phyloP scores from a whole-genome alignment of 2,888 invertebrate species.

The Actias luna region DNA sequence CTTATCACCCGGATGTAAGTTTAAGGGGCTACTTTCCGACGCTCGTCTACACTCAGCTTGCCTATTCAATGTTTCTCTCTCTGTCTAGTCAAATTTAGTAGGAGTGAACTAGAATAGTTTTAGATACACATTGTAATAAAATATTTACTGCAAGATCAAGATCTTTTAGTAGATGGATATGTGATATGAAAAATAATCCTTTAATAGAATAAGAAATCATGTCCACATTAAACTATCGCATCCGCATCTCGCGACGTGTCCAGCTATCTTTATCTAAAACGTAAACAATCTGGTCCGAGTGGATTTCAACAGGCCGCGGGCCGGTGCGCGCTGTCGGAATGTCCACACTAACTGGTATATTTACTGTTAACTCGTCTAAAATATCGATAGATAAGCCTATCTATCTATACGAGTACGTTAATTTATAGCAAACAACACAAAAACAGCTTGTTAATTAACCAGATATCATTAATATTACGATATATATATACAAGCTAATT shows the following conservation, averaged over 20 bases:
- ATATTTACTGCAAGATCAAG: no score
- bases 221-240: constrained; percentile 24
- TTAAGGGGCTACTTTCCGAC: no score
- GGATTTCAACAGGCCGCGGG: constrained; percentile 59
- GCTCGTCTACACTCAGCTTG: no score
- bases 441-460: not conserved
- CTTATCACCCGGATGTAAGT: no score
- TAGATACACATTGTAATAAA: no score
- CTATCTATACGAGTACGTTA: not conserved
- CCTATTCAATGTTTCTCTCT: no score
- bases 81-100: no score
- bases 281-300: constrained; percentile 75
- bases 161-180: not conserved
- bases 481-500: not conserved
- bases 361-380: constrained; percentile 50
- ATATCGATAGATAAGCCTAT: constrained; percentile 31
- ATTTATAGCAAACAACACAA: not conserved
- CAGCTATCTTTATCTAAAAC: constrained; percentile 74
- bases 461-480: no score
- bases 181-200: not conserved
- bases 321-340: constrained; percentile 28
- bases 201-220: constrained; percentile 16
- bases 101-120: no score
- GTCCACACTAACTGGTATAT: constrained; percentile 30
- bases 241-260: constrained; percentile 45